Evolutionary conservation across 2,113 vertebrate species (phyloP), one percentile per base, ranked within the genome.

Genomic region (Atractosteus spatula): DNA sequence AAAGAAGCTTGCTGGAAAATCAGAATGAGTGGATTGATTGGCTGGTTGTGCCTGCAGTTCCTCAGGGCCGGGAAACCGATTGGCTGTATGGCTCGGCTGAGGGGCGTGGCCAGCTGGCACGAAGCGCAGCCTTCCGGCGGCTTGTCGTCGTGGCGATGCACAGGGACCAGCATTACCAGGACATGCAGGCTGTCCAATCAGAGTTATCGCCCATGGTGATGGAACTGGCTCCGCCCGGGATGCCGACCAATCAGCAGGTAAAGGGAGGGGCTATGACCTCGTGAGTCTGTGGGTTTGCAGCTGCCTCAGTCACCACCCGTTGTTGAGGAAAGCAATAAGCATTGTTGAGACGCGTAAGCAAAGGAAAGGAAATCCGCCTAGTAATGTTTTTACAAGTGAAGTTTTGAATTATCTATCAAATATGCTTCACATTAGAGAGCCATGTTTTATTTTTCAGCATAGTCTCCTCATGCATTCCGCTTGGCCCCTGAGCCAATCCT

Each of bases 131-230:
- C 70, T 98, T 96, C 54, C 76, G 89, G 13, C 94, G 96, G 44
- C 82, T 99, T 75, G 78, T 99, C 51, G 84, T 95, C 0, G 96
- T 91, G 82, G 87, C 92, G 2, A 91, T 99, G 87, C 97, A 99
- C 89, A 88, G 97, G 78, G 96, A 96, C 71, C 96, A 99, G 82
- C 88, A 80, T 68, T 99, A 98, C 8, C 83, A 91, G 45, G 85
- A 92, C 83, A 97, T 99, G 96, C 93, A 90, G 1, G 78, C 90
- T 42, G 95, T 99, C 80, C 97, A 99, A 84, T 87, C 91, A 0
- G 96, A 99, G 80, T 90, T 99, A 3, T 98, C 96, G 0, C 88
- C 90, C n/a, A 91, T 96, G 84, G 95, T 99, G 80, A 96, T 99
- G 95, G 96, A 99, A 73, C 85, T 99, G 71, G 95, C 95, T 67